Evolutionary conservation across 2,113 vertebrate species (phyloP).

Genomic region (Pterocles burchelli): DNA sequence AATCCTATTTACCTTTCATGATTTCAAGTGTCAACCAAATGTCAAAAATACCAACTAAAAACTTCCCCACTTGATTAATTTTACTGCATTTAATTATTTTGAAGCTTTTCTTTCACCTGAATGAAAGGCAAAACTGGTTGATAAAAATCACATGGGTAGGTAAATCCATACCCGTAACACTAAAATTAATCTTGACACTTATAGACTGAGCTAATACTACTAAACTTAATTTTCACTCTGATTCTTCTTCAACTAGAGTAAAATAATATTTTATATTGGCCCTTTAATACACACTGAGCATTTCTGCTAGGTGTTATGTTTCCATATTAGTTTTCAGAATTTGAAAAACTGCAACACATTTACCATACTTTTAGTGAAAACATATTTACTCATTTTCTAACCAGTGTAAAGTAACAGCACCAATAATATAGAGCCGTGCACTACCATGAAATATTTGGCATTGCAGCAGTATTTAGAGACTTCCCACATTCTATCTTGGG

Average conservation of each 20-base stretch:
- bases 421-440: neutral
- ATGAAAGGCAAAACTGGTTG: neutral
- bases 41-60: neutral
- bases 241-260: neutral
- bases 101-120: neutral
- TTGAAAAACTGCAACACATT: neutral
- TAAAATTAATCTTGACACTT: neutral
- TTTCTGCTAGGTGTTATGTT: neutral
- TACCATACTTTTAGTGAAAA: neutral
- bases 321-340: neutral
- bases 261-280: neutral
- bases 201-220: neutral
- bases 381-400: neutral
- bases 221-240: neutral
- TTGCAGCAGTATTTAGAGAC: neutral
- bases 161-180: neutral
- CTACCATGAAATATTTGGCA: neutral
- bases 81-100: neutral
- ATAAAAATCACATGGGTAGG: neutral
- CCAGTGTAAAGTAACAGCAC: fast-evolving
- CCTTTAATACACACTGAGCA: neutral
- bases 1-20: neutral
- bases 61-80: neutral
- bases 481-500: neutral
- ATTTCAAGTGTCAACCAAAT: neutral